phyloP scores from a whole-genome alignment of 2,113 vertebrate species.

The Salvelinus sp. region DNA sequence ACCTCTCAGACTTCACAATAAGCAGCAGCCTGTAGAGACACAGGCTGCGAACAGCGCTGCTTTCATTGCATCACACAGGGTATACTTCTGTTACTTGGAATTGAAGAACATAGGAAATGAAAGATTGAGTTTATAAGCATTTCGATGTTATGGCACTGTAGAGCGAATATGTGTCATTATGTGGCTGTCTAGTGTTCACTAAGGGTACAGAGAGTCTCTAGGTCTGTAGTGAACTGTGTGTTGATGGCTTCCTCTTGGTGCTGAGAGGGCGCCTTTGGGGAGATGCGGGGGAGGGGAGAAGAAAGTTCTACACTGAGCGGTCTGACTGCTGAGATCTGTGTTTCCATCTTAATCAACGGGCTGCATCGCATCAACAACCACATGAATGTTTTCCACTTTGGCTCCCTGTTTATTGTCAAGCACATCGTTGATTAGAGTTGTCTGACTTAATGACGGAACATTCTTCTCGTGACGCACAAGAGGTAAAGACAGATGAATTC shows the following conservation, averaged over 20 bases:
- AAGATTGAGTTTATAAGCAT: not conserved
- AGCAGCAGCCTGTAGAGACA: not conserved
- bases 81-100: not conserved
- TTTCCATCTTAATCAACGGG: slow-evolving; percentile 48
- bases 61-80: not conserved
- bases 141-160: not conserved
- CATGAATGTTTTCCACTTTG: slow-evolving; percentile 6
- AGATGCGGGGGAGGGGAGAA: slow-evolving; percentile 19
- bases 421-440: not conserved
- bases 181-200: not conserved
- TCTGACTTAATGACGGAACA: not conserved
- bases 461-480: slow-evolving; percentile 10
- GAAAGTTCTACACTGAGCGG: slow-evolving; percentile 42
- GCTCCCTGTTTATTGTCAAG: slow-evolving; percentile 12
- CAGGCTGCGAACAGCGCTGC: not conserved
- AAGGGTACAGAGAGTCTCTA: not conserved
- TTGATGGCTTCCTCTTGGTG: slow-evolving; percentile 41
- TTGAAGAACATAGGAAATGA: not conserved
- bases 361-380: slow-evolving; percentile 29
- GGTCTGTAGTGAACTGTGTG: slow-evolving; percentile 38
- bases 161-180: not conserved
- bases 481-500: not conserved
- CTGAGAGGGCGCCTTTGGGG: slow-evolving; percentile 30
- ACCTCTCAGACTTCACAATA: not conserved
- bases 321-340: slow-evolving; percentile 46